These are phyloP conservation scores for Loxodonta africana DNA, from an alignment of 2,113 vertebrate genomes.

Conservation along the genomic window DNA sequence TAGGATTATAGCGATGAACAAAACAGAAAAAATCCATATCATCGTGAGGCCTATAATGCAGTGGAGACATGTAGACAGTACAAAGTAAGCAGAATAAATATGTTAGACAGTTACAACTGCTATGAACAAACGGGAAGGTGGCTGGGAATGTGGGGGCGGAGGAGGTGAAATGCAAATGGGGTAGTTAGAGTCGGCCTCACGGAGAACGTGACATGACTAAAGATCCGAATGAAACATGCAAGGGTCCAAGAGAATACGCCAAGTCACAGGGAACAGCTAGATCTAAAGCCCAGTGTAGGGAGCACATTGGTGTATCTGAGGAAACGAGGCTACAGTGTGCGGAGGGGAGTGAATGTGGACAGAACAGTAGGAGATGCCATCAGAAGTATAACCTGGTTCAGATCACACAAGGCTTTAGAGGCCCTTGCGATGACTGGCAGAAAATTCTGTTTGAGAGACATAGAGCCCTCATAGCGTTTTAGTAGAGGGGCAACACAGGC, in stretches of 20 bases:
- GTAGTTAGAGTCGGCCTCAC: neutral
- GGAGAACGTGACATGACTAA: neutral
- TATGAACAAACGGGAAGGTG: neutral
- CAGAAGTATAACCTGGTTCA: neutral
- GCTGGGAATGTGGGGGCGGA: neutral
- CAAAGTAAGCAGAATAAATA: neutral
- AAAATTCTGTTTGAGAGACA: slow-evolving; percentile 7
- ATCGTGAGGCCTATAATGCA: neutral
- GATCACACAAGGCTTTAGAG: neutral
- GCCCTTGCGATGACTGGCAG: neutral
- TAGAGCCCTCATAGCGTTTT: neutral
- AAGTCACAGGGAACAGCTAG: neutral
- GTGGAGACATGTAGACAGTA: neutral
- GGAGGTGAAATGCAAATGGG: neutral
- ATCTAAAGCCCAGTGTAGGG: neutral
- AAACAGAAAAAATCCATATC: slow-evolving; percentile 23
- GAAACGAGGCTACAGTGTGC: neutral
- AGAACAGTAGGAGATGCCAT: neutral
- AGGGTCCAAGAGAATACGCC: neutral
- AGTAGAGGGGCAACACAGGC: neutral
- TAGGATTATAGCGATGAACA: slow-evolving; percentile 47
- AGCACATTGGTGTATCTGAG: neutral
- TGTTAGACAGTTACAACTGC: neutral
- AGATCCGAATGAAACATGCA: slow-evolving; percentile 17
- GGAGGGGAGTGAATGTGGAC: neutral